Percentiles rank a stretch among this genome's conserved stretches.
These are phyloP conservation scores for Orthosia incerta DNA, from an alignment of 2,888 invertebrate species.

Conservation along the genomic window DNA sequence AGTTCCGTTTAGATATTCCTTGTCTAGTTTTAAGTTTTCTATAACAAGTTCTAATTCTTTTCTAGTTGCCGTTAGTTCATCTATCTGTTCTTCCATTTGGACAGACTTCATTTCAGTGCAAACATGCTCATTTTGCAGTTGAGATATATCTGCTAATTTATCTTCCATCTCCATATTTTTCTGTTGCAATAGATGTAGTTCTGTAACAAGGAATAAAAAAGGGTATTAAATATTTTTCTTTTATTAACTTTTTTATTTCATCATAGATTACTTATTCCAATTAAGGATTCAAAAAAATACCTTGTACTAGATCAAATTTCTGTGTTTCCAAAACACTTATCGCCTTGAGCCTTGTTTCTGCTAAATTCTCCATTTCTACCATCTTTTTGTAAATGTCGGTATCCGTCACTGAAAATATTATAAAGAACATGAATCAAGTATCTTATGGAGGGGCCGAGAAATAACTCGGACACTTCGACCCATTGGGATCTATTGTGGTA, in stretches of 20 bases:
- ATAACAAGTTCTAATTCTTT: constrained; percentile 88
- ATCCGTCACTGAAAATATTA: constrained; percentile 84
- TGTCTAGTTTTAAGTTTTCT: constrained; percentile 88
- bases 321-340: constrained; percentile 92
- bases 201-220: constrained; percentile 76
- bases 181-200: constrained; percentile 91
- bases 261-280: not conserved
- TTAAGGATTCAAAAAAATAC: constrained; percentile 73
- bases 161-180: constrained; percentile 92
- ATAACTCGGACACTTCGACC: too few relatives aligned
- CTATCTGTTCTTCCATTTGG: constrained; percentile 95
- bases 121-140: constrained; percentile 93
- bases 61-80: constrained; percentile 88
- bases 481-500: too few relatives aligned
- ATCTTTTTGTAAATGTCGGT: constrained; percentile 88
- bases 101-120: constrained; percentile 94
- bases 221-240: not conserved
- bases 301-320: constrained; percentile 93
- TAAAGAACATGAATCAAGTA: constrained; percentile 25
- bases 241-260: not conserved
- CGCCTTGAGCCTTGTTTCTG: constrained; percentile 90
- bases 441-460: too few relatives aligned
- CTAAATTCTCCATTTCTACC: constrained; percentile 86
- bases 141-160: constrained; percentile 91
- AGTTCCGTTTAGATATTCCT: constrained; percentile 88